Base-by-base conservation (phyloP, 2,888 invertebrate genomes). In the Hypercompe scribonia region DNA sequence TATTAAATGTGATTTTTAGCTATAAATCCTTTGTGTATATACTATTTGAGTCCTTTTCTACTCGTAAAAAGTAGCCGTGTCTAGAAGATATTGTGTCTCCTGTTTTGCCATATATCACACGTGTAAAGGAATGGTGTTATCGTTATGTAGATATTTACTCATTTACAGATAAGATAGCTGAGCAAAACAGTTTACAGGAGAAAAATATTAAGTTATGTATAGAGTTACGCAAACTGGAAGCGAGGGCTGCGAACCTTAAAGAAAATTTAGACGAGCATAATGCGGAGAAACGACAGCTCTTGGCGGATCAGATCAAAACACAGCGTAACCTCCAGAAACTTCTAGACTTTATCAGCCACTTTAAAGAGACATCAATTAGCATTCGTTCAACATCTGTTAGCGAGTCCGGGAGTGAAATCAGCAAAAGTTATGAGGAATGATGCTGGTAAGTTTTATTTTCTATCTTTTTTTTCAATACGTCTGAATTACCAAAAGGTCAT, bases 301-400 rank as follows among this genome's bases (percentile, higher is more conserved):
- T 96, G 21, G 91, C 95, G 3, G 94, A 94, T 77, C 95, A 96
- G 84, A 95, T 96, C 34, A 92, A 94, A 77, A 96, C 95, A 4
- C 95, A 95, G 84, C 90, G 95, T 78, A 94, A 95, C 84, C 89
- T 96, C 24, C 95, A 96, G 88, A 95, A 95, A 74, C 91, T 96
- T 15, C 89, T 96, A 10, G 96, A 96, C 83, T 96, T 96, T 84
- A 94, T 96, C 83, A 93, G 95, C 72, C 95, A 94, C 78, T 96
- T 96, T 76, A 95, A 95, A 74, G 95, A 95, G 81, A 94, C 95
- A 46, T 94, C 95, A 0, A 89, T 94, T 68, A 94, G 94, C 71
- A 84, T 93, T 58, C 90, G 90, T 1, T 94, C 94, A 3, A 91
- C 94, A 2, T 94, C 94, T 0, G 88, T 88, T 66, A 95, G 95